Percentiles rank a stretch among this genome's conserved stretches.
Evolutionary conservation across 2,797 vertebrate genomes (phyloP).

Genomic region (Ptychobarbus kaznakovi): DNA sequence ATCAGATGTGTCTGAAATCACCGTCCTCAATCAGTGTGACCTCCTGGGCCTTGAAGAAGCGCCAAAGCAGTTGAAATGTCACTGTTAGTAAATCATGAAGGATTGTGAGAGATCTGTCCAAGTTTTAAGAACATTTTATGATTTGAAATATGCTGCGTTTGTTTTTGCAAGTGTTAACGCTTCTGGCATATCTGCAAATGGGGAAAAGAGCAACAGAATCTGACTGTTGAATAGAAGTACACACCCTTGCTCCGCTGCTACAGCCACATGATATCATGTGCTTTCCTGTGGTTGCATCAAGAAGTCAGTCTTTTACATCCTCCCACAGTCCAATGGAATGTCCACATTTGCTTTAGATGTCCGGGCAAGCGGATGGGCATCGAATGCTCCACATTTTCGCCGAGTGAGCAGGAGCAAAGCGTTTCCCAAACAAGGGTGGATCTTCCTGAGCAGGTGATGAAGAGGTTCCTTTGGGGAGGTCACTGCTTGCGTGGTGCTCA

Average conservation of each 20-base stretch:
- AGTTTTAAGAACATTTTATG: background rate
- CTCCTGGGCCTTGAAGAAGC: conserved; percentile 36
- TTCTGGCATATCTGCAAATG: conserved; percentile 7
- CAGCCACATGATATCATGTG: conserved; percentile 18
- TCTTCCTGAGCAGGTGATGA: conserved; percentile 79
- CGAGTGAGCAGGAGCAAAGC: conserved; percentile 67
- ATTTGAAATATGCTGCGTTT: background rate
- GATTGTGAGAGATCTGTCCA: conserved; percentile 21
- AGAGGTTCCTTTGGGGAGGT: conserved; percentile 61
- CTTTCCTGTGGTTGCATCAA: conserved; percentile 36
- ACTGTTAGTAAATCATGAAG: conserved; percentile 40
- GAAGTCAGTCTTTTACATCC: conserved; percentile 26
- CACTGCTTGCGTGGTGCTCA: conserved; percentile 64
- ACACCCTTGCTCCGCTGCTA: background rate
- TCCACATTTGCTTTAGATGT: conserved; percentile 63
- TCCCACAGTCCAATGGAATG: conserved; percentile 53
- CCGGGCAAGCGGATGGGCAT: conserved; percentile 64
- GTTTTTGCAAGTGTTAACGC: conserved; percentile 15
- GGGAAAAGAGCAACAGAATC: background rate
- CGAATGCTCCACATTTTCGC: conserved; percentile 56
- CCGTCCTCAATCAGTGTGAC: conserved; percentile 42
- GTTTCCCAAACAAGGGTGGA: conserved; percentile 77
- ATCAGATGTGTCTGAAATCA: conserved; percentile 57
- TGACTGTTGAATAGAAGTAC: background rate
- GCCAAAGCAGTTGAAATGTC: conserved; percentile 41